Percentiles rank a stretch among this genome's conserved stretches.
These are phyloP conservation scores for Cheirogaleus medius DNA, from an alignment of 2,113 vertebrate genomes.

Conservation along the genomic window DNA sequence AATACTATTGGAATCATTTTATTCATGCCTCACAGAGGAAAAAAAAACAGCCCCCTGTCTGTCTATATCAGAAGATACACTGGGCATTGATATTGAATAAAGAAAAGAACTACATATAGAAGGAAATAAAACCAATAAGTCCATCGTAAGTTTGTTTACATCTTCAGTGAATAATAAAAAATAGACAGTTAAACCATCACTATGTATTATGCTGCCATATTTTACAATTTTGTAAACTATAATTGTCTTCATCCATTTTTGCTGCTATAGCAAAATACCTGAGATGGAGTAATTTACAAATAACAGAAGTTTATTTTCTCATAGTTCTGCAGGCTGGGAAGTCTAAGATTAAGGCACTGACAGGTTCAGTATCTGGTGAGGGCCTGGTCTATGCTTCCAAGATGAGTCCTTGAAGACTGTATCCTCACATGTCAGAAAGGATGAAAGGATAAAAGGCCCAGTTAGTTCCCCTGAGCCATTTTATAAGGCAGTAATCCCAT, in stretches of 20 bases:
- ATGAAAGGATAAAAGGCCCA: background rate
- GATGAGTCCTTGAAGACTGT: background rate
- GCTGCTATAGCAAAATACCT: background rate
- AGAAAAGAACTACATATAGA: background rate
- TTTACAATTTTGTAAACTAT: background rate
- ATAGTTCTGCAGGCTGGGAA: too few relatives aligned
- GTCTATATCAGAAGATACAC: background rate
- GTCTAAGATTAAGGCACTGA: background rate
- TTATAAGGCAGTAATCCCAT: background rate
- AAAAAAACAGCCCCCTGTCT: background rate
- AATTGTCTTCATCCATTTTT: background rate
- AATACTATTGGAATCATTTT: background rate
- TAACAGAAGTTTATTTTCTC: background rate
- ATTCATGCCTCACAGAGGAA: background rate
- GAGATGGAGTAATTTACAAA: background rate
- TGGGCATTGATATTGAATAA: background rate
- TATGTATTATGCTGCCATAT: background rate
- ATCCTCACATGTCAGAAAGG: background rate
- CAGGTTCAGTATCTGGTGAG: background rate
- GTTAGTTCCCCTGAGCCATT: background rate
- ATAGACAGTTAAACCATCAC: background rate
- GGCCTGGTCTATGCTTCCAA: background rate
- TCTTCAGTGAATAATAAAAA: background rate
- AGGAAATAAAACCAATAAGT: background rate
- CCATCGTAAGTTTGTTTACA: background rate